Evolutionary conservation across 2,797 vertebrate genomes (phyloP).

Genomic region (Ctenopoma kingsleyae): DNA sequence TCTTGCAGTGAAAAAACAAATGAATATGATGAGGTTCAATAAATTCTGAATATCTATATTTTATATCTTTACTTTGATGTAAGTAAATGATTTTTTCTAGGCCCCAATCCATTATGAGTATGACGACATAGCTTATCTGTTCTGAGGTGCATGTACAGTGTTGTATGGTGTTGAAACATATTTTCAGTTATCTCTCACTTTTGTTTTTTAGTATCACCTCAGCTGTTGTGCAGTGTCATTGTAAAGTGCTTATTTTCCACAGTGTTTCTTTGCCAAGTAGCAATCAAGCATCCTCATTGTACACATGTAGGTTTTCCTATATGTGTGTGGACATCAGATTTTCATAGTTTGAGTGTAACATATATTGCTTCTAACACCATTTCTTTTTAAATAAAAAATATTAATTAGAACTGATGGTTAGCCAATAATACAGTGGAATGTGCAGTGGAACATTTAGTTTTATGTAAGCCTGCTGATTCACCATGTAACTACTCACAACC

Average conservation of each 20-base stretch:
- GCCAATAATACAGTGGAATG: neutral
- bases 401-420: neutral
- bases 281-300: neutral
- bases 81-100: neutral
- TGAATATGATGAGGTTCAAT: neutral
- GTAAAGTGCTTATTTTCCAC: neutral
- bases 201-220: neutral
- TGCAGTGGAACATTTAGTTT: neutral
- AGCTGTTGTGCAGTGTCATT: neutral
- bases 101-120: too few species aligned
- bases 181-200: neutral
- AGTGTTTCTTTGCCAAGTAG: neutral
- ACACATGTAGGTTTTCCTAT: too few species aligned
- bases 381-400: too few species aligned
- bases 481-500: slow-evolving; percentile 1
- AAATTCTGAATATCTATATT: neutral
- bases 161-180: neutral
- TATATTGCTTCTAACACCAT: neutral
- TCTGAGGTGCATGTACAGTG: neutral
- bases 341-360: neutral
- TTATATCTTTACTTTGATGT: neutral
- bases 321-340: neutral
- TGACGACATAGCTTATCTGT: neutral
- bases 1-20: slow-evolving; percentile 2
- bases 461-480: neutral